Evolutionary conservation across 2,888 invertebrate genomes (phyloP), one percentile per base, ranked within the genome.

Genomic region (Calliphora vomitoria): DNA sequence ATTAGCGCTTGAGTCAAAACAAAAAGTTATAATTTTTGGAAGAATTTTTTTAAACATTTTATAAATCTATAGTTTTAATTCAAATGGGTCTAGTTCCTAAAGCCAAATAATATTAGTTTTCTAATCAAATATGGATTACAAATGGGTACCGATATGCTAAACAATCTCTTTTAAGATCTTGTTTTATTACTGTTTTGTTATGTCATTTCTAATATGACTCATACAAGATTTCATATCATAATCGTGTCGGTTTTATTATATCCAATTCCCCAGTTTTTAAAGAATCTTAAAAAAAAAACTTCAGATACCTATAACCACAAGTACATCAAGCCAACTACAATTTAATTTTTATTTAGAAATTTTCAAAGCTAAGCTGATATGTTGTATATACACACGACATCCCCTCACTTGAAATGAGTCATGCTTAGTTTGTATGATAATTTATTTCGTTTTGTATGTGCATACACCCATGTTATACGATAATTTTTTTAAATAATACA

Each of bases 361-460:
- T 20, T n/a, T 50, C 44, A 44, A 44, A 44, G 44, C 44, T 44
- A 11, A 11, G 44, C 10, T 44, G 44, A 10, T 13, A 44, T 44
- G 35, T 35, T 35, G 35, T 35, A 35, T 35, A 35, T 35, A 5
- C 5, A 44, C 10, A 44, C 11, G 13, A 11, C 62, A 35, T 64
- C 13, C 25, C 41, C 66, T 20, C 31, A 4, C 44, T 13, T 44
- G 13, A 20, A 20, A 71, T 71, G 69, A 71, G 50, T 71, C 69
- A 71, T 71, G 18, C 50, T 69, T 35, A 50, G 69, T 71, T 69
- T 50, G 1, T 18, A 53, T 71, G 35, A 50, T 71, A 69, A 50
- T 35, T 35, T 55, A 18, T 53, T 72, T 13, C 13, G 20, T 20
- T 72, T 20, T 44, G 10, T 66, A 8, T 55, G 3, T 60, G 6